Base-by-base conservation (phyloP, 2,113 vertebrate species). In the Tragelaphus buxtoni region DNA sequence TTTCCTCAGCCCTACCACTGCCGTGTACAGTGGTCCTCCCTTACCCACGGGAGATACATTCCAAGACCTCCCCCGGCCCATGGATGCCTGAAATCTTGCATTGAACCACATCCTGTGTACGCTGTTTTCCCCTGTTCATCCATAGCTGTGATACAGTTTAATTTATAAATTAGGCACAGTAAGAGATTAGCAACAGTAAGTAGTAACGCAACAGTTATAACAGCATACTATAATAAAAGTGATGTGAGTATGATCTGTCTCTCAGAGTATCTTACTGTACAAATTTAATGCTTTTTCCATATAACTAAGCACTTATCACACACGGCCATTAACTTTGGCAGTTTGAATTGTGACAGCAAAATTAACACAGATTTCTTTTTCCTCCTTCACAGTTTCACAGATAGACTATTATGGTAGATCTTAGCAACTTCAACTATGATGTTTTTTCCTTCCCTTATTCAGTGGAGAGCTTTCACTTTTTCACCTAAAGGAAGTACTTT, bases 11-110 rank as follows among this genome's bases (percentile, higher is more conserved):
- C 72, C 5, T 17, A 4, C 28, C n/a, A 22, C 42, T 22, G 13
- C 61, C 2, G 0, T 4, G 4, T 26, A 7, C 51, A 55, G 0
- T 4, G 20, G 18, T 26, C 49, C 7, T 35, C 20, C 51, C 49
- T 81, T 35, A 35, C 32, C 79, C 49, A 14, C 3, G 1, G 20
- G 20, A 4, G 51, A 55, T 9, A 24, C 51, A 14, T 35, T 35
- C 49, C 51, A 81, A 26, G 32, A 55, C 51, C 32, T n/a, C 32
- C 7, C 72, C 24, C 2, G 1, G 12, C 42, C 49, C 47, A 7
- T 18, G 49, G 51, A 8, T 55, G 79, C 51, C 51, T 26, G 49
- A 81, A 81, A 55, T 26, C 79, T 4, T 81, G 79, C 79, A 49
- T 9, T 3, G 51, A 24, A 81, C 32, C 32, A 24, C 4, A 53